These are phyloP conservation scores for Struthio camelus DNA, from an alignment of 2,113 vertebrate species.

Conservation along the genomic window DNA sequence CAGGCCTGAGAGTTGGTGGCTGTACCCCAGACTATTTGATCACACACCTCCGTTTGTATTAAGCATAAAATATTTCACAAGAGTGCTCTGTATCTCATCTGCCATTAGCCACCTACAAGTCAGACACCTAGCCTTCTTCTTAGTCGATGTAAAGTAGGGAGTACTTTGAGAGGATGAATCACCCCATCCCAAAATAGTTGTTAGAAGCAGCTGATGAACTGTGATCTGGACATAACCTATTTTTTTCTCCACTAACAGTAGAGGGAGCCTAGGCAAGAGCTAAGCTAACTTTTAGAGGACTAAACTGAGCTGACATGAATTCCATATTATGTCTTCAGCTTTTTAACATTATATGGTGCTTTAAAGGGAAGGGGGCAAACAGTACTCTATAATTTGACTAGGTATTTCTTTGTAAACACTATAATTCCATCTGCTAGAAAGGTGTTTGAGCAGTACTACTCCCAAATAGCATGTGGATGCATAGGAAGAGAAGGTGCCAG, in stretches of 20 bases:
- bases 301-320: not conserved
- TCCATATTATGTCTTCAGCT: not conserved
- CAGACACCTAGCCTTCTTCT: not conserved
- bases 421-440: not conserved
- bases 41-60: not conserved
- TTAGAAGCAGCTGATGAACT: not conserved
- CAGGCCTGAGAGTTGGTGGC: not conserved
- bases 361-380: not conserved
- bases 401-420: not conserved
- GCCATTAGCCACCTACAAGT: not conserved
- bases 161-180: not conserved
- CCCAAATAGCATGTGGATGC: accelerated
- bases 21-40: not conserved
- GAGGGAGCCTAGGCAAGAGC: not conserved
- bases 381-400: not conserved
- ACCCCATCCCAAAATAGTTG: not conserved
- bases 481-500: not conserved
- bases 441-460: not conserved
- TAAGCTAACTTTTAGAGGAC: not conserved
- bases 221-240: not conserved
- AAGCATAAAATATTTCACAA: not conserved
- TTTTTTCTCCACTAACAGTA: not conserved
- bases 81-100: not conserved
- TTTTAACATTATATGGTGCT: not conserved
- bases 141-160: not conserved